Evolutionary conservation across 2,888 invertebrate genomes (phyloP), one percentile per base, ranked within the genome.

Genomic region (Lasioglossum vierecki): DNA sequence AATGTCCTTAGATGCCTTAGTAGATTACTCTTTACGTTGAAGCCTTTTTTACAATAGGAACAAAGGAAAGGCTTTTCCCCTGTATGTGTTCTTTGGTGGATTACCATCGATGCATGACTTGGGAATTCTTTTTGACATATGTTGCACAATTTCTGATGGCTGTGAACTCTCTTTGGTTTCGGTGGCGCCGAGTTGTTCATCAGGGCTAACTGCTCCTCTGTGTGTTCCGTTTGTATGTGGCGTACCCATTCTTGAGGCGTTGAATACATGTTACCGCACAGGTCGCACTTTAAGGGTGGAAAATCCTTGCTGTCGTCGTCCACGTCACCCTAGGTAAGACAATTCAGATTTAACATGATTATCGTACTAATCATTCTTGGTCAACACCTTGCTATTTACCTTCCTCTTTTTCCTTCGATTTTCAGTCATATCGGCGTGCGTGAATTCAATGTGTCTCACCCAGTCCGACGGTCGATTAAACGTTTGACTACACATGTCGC

Each of bases 161-260:
- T 95, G 88, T 95, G 95, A 63, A 95, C 94, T 88, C 95, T 93
- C 81, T 95, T 95, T 46, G 95, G 95, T 95, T 96, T 96, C 93
- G 96, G 96, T 93, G 97, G 96, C 93, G 96, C 96, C 94, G 96
- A 96, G 95, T 96, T 97, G 95, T 97, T 97, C 95, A 97, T 97
- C 94, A 97, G 95, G 94, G 97, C 97, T 95, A 98, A 95, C 96
- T 98, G 98, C 85, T 96, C 96, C 94, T 98, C 98, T 0, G 98
- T 98, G 95, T 98, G 98, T 53, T 97, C 97, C 93, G 96, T 97
- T 94, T 98, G 98, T 93, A 98, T 97, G 93, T 98, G 98, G 6
- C 98, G 97, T 72, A 98, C 98, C 98, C 98, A 98, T 95, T 98
- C 98, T 35, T 97, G 98, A 0, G 98, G 98, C 84, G 97, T 98